Evolutionary conservation across 37 sponge, comb jelly and placozoan genomes (phyloP).

Genomic region (Halisarca cf. caerulea): DNA sequence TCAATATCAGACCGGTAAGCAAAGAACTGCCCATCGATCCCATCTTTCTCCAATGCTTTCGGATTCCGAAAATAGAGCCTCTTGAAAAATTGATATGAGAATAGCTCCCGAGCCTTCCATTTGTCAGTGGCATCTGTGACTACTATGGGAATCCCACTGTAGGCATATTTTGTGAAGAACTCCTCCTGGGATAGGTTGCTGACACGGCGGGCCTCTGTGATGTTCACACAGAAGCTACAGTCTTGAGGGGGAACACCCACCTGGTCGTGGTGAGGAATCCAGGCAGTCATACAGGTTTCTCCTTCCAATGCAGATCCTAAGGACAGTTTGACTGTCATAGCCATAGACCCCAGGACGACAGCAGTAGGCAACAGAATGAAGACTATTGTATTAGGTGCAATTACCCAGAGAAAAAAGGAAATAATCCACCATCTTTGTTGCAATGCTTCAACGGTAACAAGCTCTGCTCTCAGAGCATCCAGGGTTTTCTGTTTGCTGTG

Average conservation of each 20-base stretch:
- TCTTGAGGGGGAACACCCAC: neutral
- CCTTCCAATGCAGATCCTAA: neutral
- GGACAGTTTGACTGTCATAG: too few relatives aligned
- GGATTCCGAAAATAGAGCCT: slow-evolving; percentile 45
- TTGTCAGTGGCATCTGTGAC: slow-evolving; percentile 61
- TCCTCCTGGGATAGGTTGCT: slow-evolving; percentile 45
- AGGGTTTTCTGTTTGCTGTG: too few relatives aligned
- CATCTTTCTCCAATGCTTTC: slow-evolving; percentile 46
- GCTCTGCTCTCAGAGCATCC: too few relatives aligned
- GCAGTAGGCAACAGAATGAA: neutral
- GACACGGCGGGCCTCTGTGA: slow-evolving; percentile 35
- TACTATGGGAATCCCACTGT: slow-evolving; percentile 56
- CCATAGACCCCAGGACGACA: neutral
- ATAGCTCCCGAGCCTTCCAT: slow-evolving; percentile 64
- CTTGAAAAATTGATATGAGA: slow-evolving; percentile 78
- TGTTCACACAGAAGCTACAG: slow-evolving; percentile 43
- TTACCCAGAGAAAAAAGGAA: too few relatives aligned
- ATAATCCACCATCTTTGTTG: too few relatives aligned
- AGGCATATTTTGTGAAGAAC: slow-evolving; percentile 70
- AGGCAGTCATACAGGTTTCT: neutral
- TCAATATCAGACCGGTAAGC: slow-evolving; percentile 68
- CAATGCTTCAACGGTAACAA: too few relatives aligned
- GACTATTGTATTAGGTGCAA: neutral
- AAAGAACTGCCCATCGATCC: slow-evolving; percentile 75
- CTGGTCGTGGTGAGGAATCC: neutral